Evolutionary conservation across 2,888 invertebrate genomes (phyloP).

Genomic region (Eueremaeus valkanovi): DNA sequence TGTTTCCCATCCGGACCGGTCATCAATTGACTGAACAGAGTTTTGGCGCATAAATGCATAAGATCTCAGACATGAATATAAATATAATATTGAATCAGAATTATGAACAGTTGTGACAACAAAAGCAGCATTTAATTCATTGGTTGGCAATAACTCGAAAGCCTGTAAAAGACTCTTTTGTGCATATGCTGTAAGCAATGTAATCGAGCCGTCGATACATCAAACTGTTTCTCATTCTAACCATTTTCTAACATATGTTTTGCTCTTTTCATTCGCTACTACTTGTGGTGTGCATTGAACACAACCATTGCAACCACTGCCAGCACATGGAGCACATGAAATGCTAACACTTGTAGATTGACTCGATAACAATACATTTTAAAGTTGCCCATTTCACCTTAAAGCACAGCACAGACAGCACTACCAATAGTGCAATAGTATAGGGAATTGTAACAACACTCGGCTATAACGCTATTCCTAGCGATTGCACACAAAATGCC

Average conservation of each 20-base stretch:
- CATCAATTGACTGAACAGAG: not conserved
- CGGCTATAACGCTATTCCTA: too few relatives aligned
- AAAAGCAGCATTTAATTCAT: too few relatives aligned
- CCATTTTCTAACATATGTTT: slow-evolving; percentile 33
- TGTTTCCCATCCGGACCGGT: slow-evolving; percentile 22
- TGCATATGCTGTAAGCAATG: slow-evolving; percentile 1
- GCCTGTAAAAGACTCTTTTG: slow-evolving; percentile 4
- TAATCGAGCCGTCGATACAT: not conserved
- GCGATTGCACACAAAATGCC: too few relatives aligned
- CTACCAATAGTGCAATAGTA: not conserved
- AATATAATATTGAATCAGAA: not conserved
- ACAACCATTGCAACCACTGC: not conserved
- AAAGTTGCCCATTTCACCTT: slow-evolving; percentile 6
- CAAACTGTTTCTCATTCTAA: slow-evolving; percentile 15
- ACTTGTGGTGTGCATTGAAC: not conserved
- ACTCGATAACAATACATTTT: slow-evolving; percentile 1
- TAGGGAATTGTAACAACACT: too few relatives aligned
- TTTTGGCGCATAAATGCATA: not conserved
- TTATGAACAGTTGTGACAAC: too few relatives aligned
- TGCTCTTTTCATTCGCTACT: not conserved
- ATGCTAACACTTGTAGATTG: slow-evolving; percentile 24
- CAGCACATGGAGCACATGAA: not conserved
- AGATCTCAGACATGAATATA: not conserved
- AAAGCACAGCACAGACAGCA: too few relatives aligned
- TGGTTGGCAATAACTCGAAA: not conserved